Evolutionary conservation across 2,113 vertebrate genomes (phyloP).

Genomic region (Brachyhypopomus occidentalis): DNA sequence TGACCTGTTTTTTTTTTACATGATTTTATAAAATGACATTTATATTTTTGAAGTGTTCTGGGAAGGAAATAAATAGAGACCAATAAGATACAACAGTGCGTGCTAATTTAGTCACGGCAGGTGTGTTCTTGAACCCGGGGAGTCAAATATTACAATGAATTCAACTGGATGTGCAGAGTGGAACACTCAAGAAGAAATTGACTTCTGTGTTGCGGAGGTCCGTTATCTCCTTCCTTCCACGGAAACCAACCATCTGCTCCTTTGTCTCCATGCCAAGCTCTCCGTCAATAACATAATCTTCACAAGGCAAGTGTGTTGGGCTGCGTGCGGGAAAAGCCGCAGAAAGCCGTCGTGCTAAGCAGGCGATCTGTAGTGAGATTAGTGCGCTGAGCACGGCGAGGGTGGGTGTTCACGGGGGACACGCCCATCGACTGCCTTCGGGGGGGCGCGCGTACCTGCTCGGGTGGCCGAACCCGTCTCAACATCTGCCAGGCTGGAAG

Average conservation of each 20-base stretch:
- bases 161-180: not conserved
- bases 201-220: slow-evolving; percentile 52
- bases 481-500: not conserved
- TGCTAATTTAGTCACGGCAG: slow-evolving; percentile 12
- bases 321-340: slow-evolving; percentile 57
- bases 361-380: slow-evolving; percentile 60
- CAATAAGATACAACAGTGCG: slow-evolving; percentile 13
- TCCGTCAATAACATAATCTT: slow-evolving; percentile 68
- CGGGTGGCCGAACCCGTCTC: not conserved
- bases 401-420: slow-evolving; percentile 27
- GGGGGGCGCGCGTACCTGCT: not conserved
- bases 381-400: slow-evolving; percentile 52
- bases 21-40: not conserved
- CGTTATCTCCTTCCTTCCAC: slow-evolving; percentile 62
- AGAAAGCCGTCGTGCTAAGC: slow-evolving; percentile 56
- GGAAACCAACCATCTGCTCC: slow-evolving; percentile 67
- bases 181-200: slow-evolving; percentile 56
- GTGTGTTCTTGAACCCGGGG: not conserved
- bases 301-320: slow-evolving; percentile 47
- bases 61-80: slow-evolving; percentile 21
- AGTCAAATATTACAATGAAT: slow-evolving; percentile 19
- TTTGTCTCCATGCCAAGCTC: slow-evolving; percentile 68
- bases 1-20: too few species aligned
- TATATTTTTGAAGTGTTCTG: not conserved
- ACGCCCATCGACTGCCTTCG: not conserved